Conservation (phyloP, 2,797 vertebrate species). For the Chaenodraco wilsoni region DNA sequence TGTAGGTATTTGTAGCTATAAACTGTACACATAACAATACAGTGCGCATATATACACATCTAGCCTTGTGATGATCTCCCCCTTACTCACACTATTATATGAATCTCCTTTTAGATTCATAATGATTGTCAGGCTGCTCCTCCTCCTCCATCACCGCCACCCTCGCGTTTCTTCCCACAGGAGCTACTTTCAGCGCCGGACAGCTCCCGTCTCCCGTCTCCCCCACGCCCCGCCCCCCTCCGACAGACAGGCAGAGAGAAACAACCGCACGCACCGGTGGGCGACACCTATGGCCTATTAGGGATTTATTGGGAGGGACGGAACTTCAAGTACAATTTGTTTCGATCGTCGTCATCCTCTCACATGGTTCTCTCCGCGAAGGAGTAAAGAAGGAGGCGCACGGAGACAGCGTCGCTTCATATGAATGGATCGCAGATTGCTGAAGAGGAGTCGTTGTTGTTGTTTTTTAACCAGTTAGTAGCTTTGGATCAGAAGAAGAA, state of each 20-base stretch:
- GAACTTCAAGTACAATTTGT: slow-evolving; percentile 63
- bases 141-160: slow-evolving; percentile 28
- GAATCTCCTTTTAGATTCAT: slow-evolving; percentile 29
- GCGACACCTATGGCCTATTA: slow-evolving; percentile 67
- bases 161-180: slow-evolving; percentile 38
- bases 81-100: neutral
- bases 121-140: slow-evolving; percentile 31
- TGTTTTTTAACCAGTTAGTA: slow-evolving; percentile 10
- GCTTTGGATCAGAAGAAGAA: slow-evolving; percentile 19
- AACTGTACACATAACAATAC: too few relatives aligned
- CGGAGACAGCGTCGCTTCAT: slow-evolving; percentile 1
- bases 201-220: slow-evolving; percentile 73
- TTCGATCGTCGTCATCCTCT: slow-evolving; percentile 48
- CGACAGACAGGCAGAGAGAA: slow-evolving; percentile 79
- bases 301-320: slow-evolving; percentile 65
- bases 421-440: slow-evolving; percentile 20
- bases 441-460: slow-evolving; percentile 22
- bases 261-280: slow-evolving; percentile 76
- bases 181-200: slow-evolving; percentile 76
- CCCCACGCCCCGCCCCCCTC: slow-evolving; percentile 75
- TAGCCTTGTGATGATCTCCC: neutral
- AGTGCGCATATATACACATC: neutral
- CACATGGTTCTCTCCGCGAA: slow-evolving; percentile 47
- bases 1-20: neutral
- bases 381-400: slow-evolving; percentile 11